phyloP scores from a whole-genome alignment of 2,797 vertebrate species.

The Schizopygopsis pylzovi region DNA sequence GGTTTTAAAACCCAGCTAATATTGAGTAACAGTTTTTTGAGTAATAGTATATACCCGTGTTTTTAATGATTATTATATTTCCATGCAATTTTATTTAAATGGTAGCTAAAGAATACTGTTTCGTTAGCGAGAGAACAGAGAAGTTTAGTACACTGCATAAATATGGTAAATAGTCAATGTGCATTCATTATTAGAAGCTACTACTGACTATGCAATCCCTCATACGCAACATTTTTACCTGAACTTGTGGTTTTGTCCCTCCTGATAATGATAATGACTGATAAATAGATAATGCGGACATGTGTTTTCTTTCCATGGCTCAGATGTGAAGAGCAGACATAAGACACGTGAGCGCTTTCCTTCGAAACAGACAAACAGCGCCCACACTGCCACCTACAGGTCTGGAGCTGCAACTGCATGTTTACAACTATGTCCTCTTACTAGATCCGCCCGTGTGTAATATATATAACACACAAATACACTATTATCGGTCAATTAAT shows the following conservation, averaged over 20 bases:
- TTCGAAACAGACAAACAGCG: not conserved
- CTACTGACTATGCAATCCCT: too few relatives aligned
- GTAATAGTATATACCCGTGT: not conserved
- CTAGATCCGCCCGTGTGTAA: not conserved
- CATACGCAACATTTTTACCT: constrained; percentile 64
- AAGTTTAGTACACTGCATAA: not conserved
- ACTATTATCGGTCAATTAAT: not conserved
- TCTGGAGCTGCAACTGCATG: not conserved
- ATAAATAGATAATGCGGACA: constrained; percentile 80
- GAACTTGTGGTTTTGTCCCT: constrained; percentile 51
- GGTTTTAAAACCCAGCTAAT: not conserved
- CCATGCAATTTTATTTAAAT: not conserved
- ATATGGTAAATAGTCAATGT: too few relatives aligned
- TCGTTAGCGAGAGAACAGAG: not conserved
- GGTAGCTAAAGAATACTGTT: not conserved
- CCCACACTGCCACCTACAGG: not conserved
- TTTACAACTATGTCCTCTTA: not conserved
- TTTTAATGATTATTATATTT: not conserved
- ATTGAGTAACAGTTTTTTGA: not conserved
- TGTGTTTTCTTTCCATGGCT: constrained; percentile 77
- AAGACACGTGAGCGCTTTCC: constrained; percentile 29
- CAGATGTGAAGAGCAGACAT: not conserved
- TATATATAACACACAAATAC: not conserved
- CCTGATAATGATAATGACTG: constrained; percentile 60
- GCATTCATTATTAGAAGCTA: not conserved